These are phyloP conservation scores for Riparia riparia DNA, from an alignment of 2,113 vertebrate genomes.

Conservation along the genomic window DNA sequence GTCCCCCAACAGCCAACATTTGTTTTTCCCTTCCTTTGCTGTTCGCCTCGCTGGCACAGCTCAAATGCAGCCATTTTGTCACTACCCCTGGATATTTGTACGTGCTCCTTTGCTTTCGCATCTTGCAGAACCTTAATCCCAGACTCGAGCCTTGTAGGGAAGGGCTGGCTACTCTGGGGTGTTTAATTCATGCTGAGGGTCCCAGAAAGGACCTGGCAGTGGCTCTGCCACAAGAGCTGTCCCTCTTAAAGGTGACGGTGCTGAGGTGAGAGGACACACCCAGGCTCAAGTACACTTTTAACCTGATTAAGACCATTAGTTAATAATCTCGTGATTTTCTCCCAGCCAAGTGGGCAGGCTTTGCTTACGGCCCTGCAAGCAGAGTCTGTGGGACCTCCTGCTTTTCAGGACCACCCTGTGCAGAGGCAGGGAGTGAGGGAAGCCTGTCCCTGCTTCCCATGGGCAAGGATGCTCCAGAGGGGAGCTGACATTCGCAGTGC, in stretches of 20 bases:
- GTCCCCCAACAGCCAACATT: not conserved
- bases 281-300: not conserved
- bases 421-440: not conserved
- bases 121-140: not conserved
- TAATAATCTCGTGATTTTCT: fast-evolving
- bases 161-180: not conserved
- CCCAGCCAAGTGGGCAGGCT: not conserved
- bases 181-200: slow-evolving; percentile 15
- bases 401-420: not conserved
- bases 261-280: too few relatives aligned
- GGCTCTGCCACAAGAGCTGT: not conserved
- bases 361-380: not conserved
- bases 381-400: not conserved
- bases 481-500: not conserved
- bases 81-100: slow-evolving; percentile 13
- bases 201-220: not conserved
- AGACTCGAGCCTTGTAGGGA: not conserved
- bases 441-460: not conserved
- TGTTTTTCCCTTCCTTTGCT: not conserved
- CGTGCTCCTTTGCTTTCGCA: not conserved
- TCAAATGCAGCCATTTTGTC: slow-evolving; percentile 53
- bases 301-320: not conserved
- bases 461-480: not conserved
- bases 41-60: not conserved
- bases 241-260: not conserved